Conservation (phyloP, 37 sponge, comb jelly and placozoan genomes). For the Theonella swinhoei region DNA sequence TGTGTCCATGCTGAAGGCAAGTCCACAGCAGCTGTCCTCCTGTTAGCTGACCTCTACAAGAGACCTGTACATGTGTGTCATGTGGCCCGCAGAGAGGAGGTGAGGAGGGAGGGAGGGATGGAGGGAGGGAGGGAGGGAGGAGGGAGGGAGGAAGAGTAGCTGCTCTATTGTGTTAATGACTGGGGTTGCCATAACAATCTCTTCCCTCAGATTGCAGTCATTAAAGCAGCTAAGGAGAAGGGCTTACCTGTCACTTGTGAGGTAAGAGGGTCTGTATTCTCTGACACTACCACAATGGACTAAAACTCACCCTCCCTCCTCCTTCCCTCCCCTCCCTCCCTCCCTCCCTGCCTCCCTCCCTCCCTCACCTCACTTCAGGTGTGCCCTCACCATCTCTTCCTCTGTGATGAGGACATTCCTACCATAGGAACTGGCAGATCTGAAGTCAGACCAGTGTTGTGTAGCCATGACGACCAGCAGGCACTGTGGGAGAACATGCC, state of each 20-base stretch:
- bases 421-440: conserved; percentile 57
- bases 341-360: no score
- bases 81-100: conserved; percentile 95
- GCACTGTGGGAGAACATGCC: conserved; percentile 97
- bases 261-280: no score
- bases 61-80: conserved; percentile 95
- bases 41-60: conserved; percentile 85
- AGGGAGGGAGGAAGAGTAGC: no score
- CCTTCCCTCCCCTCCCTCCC: no score
- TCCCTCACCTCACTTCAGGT: conserved; percentile 40
- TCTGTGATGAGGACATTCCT: conserved; percentile 62
- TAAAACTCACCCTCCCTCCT: no score
- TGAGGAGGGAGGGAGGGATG: no score
- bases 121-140: no score
- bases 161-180: no score
- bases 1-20: conserved; percentile 93
- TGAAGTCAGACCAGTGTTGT: conserved; percentile 86
- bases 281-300: no score
- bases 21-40: conserved; percentile 86
- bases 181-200: not conserved
- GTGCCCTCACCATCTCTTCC: conserved; percentile 97
- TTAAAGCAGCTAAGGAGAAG: conserved; percentile 75
- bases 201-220: conserved; percentile 72
- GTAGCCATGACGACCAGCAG: conserved; percentile 84
- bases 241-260: conserved; percentile 94